These are phyloP conservation scores for Mus spretus DNA, from an alignment of 2,797 vertebrate genomes.

Conservation along the genomic window DNA sequence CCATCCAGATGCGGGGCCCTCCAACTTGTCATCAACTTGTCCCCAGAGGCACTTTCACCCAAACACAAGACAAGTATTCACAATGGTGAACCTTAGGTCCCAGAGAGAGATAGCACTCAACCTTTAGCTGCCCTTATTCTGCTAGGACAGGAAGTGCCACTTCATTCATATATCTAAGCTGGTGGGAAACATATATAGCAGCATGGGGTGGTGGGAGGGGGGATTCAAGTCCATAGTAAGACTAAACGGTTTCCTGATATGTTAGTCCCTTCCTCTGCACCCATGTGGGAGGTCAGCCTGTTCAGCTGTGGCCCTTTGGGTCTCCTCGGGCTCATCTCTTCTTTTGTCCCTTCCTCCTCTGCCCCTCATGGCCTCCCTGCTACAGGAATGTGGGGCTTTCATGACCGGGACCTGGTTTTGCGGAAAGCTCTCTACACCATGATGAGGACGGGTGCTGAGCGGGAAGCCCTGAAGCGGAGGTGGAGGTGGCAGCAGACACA, in stretches of 20 bases:
- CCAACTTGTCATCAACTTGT: not conserved
- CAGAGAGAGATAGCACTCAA: not conserved
- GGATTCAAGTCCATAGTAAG: not conserved
- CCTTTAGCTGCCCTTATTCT: not conserved
- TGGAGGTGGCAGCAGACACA: slow-evolving; percentile 99
- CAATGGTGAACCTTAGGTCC: not conserved
- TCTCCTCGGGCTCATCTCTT: not conserved
- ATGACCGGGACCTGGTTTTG: slow-evolving; percentile 98
- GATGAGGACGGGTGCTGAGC: slow-evolving; percentile 98
- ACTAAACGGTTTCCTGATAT: not conserved
- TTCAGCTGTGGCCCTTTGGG: fast-evolving
- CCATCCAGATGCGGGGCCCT: not conserved
- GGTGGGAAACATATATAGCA: not conserved
- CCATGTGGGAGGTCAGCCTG: not conserved
- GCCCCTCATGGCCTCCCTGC: not conserved
- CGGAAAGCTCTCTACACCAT: slow-evolving; percentile 98
- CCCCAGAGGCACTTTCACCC: not conserved
- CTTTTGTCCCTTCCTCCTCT: not conserved
- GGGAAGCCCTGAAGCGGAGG: slow-evolving; percentile 96
- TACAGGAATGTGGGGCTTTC: slow-evolving; percentile 99
- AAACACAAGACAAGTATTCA: not conserved
- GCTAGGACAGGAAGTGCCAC: not conserved
- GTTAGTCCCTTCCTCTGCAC: not conserved
- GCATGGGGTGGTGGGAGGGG: not conserved
- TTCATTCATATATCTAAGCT: slow-evolving; percentile 9